phyloP scores from a whole-genome alignment of 2,113 vertebrate genomes.

The Phrynosoma blainvillii region DNA sequence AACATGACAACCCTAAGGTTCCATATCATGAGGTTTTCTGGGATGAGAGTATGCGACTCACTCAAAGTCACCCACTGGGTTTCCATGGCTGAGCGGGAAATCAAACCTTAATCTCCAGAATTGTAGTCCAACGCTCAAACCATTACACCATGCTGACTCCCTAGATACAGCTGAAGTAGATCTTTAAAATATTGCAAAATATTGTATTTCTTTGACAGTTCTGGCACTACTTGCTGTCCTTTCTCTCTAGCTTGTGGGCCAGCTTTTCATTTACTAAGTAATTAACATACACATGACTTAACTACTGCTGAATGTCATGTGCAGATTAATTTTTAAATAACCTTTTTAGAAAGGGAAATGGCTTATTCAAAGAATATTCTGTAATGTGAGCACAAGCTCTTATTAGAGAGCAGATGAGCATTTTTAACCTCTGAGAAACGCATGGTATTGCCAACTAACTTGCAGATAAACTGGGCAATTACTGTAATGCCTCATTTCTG shows the following conservation, averaged over 20 bases:
- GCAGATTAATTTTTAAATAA: constrained; percentile 11
- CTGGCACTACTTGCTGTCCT: not conserved
- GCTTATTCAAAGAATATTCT: not conserved
- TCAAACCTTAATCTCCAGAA: too few relatives aligned
- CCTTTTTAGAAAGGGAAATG: not conserved
- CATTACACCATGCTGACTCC: too few relatives aligned
- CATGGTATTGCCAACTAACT: not conserved
- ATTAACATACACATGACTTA: constrained; percentile 1
- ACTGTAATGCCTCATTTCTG: constrained; percentile 42
- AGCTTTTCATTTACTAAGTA: constrained; percentile 4
- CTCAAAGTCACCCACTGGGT: too few relatives aligned
- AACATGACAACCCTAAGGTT: too few relatives aligned
- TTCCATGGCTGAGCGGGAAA: too few relatives aligned
- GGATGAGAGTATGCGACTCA: too few relatives aligned
- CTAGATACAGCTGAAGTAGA: not conserved
- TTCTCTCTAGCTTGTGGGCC: not conserved
- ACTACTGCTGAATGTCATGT: not conserved
- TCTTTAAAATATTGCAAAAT: not conserved
- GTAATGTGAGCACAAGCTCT: not conserved
- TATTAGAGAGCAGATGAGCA: not conserved
- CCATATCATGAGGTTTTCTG: too few relatives aligned
- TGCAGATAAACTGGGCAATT: constrained; percentile 9
- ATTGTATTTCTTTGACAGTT: not conserved
- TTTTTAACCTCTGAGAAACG: not conserved
- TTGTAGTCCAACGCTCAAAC: too few relatives aligned